Base-by-base conservation (phyloP, 2,113 vertebrate genomes). In the Perca flavescens region DNA sequence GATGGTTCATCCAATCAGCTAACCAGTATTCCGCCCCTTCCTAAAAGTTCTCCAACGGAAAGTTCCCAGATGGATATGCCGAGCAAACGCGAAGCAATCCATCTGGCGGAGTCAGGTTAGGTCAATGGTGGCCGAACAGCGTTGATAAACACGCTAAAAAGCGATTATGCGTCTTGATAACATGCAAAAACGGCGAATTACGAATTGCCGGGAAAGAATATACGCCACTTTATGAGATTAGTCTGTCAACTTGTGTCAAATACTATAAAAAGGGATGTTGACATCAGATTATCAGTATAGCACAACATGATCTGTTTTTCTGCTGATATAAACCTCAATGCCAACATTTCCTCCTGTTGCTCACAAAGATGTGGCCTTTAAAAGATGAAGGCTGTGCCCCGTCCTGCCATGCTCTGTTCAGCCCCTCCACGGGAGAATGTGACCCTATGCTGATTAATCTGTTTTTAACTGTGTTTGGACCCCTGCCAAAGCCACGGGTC, bases 401-500 rank as follows among this genome's bases (percentile, higher is more conserved):
- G 60, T 54, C 77, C 77, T 68, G 56, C 77, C 73, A 75, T 61
- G 71, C 57, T 74, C 77, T 78, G 86, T 34, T 87, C 90, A 61
- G 79, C 77, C 85, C 75, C 92, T 84, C 82, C 80, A 72, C 89
- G 86, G 84, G 85, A 92, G 92, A 93, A 93, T 91, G 88, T 89
- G 90, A 92, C 89, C 91, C 91, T 85, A 47, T 88, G 89, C 90
- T 93, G 93, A 93, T 94, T 93, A 93, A 94, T 94, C 92, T 90
- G 90, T 90, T 93, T 94, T 93, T 93, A 94, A 94, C 92, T 85
- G 91, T 76, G 87, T 84, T 50, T 90, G 91, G 92, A 52, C 36
- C 52, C 12, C 57, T 1, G 88, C 92, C 93, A 93, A 79, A 91
- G 79, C 86, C 86, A 76, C 88, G 56, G 87, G 87, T 81, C 89